Evolutionary conservation across 2,888 invertebrate genomes (phyloP), one percentile per base, ranked within the genome.

Genomic region (Diloba caeruleocephala): DNA sequence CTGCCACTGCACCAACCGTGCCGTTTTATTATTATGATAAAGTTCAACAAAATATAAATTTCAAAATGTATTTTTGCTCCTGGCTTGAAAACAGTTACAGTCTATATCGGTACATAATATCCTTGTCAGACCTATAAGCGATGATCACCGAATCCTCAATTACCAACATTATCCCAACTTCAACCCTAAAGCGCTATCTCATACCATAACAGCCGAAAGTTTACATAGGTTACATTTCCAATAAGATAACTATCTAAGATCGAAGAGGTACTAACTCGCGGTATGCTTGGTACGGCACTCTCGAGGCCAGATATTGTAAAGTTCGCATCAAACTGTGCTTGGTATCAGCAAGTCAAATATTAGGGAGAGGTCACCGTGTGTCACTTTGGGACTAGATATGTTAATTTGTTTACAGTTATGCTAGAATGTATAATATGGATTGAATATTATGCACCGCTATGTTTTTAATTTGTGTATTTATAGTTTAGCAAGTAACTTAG

Each of bases 301-400:
- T 33, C 17, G 73, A 57, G 77, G 65, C 71, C 65, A 66, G 74
- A 71, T 72, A 77, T 74, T 78, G 74, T 71, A 75, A 77, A 78
- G 79, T 77, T 80, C 52, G 59, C 68, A 70, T 77, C 71, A 73
- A 80, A 80, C 72, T 77, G 71, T 63, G 65, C 69, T 66, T 64
- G 70, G 58, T 72, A 82, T 81, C 81, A 72, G 71, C 78, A 77
- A 80, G 71, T 82, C 74, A 71, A 79, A 80, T 72, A 72, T 74
- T 49, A 67, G 49, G 49, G 23, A 37, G 17, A 31, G 58, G 28
- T 8, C 48, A 28, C 39, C 28, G n/a, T n/a, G n/a, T n/a, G 29
- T 51, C 39, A 10, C 33, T 44, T 37, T 36, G 29, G 3, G 13
- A 38, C 48, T 41, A 54, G 37, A 5, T 21, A 21, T 21, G 21